A percentile compares a stretch with the other conserved stretches of the same genome.
Conservation (phyloP, 2,797 vertebrate genomes). For the Typhlichthys eigenmanni region DNA sequence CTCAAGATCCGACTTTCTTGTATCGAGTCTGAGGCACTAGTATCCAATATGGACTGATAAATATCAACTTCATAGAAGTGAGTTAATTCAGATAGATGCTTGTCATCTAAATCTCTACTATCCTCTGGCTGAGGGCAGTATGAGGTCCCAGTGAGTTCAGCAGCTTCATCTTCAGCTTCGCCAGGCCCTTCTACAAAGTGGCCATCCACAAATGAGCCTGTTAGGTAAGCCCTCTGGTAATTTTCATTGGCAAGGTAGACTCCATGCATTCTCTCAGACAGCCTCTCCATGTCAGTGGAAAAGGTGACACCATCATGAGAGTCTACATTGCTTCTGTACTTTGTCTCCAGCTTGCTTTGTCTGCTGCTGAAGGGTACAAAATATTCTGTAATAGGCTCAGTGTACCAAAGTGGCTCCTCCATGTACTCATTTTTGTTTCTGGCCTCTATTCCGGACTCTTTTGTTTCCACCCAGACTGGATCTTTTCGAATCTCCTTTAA, state of each 20-base stretch:
- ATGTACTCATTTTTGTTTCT: slow-evolving; percentile 90
- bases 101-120: slow-evolving; percentile 93
- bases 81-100: slow-evolving; percentile 98
- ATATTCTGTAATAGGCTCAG: slow-evolving; percentile 95
- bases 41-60: slow-evolving; percentile 99
- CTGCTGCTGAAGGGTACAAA: slow-evolving; percentile 91
- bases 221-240: slow-evolving; percentile 91
- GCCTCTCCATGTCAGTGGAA: slow-evolving; percentile 80
- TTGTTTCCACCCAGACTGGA: slow-evolving; percentile 77
- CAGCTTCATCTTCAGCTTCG: slow-evolving; percentile 89
- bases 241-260: slow-evolving; percentile 89
- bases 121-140: slow-evolving; percentile 94
- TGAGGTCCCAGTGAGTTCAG: slow-evolving; percentile 89
- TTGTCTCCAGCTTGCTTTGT: slow-evolving; percentile 97
- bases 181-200: slow-evolving; percentile 97
- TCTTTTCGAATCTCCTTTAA: slow-evolving; percentile 88
- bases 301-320: slow-evolving; percentile 68
- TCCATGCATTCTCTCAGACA: slow-evolving; percentile 89
- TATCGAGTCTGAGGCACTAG: slow-evolving; percentile 98
- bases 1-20: slow-evolving; percentile 99
- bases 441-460: slow-evolving; percentile 80
- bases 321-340: slow-evolving; percentile 88
- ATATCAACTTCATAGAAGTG: slow-evolving; percentile 99
- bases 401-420: slow-evolving; percentile 99
- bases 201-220: slow-evolving; percentile 96